Percentiles rank a stretch among this genome's conserved stretches.
Conservation (phyloP, 2,888 invertebrate species). For the Pristionchus exspectatus region DNA sequence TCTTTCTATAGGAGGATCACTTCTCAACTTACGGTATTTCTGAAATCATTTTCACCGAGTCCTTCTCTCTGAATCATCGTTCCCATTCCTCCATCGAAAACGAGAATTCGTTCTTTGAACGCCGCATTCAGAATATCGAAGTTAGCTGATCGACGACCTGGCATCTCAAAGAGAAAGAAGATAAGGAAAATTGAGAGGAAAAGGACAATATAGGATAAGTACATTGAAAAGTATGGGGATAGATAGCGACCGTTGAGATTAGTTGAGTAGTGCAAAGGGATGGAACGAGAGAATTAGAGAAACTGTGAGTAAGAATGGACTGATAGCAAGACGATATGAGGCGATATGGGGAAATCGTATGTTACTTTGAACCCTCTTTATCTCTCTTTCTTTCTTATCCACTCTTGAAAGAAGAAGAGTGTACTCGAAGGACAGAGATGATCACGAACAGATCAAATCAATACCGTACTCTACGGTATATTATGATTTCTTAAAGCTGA, state of each 20-base stretch:
- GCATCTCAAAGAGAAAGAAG: conserved; percentile 49
- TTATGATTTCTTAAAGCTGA: background rate
- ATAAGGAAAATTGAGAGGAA: background rate
- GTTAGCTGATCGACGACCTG: conserved; percentile 56
- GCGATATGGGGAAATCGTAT: conserved; percentile 25
- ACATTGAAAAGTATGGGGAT: background rate
- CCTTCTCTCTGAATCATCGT: conserved; percentile 83
- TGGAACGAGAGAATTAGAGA: conserved; percentile 9
- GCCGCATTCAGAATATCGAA: conserved; percentile 66
- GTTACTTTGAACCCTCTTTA: background rate
- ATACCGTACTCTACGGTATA: background rate
- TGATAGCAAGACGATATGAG: conserved; percentile 40
- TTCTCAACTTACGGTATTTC: conserved; percentile 62
- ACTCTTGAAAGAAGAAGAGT: background rate
- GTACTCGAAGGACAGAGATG: background rate
- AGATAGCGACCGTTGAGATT: background rate
- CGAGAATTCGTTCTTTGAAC: conserved; percentile 69
- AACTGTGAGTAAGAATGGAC: conserved; percentile 19
- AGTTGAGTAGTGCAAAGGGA: background rate
- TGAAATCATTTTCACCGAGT: conserved; percentile 82
- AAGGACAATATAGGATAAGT: background rate
- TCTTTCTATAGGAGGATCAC: background rate
- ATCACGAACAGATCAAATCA: background rate
- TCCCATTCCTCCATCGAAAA: conserved; percentile 82
- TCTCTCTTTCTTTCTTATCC: background rate